Evolutionary conservation across 2,113 vertebrate genomes (phyloP), one percentile per base, ranked within the genome.

Genomic region (Anarhynchus alexandrinus): DNA sequence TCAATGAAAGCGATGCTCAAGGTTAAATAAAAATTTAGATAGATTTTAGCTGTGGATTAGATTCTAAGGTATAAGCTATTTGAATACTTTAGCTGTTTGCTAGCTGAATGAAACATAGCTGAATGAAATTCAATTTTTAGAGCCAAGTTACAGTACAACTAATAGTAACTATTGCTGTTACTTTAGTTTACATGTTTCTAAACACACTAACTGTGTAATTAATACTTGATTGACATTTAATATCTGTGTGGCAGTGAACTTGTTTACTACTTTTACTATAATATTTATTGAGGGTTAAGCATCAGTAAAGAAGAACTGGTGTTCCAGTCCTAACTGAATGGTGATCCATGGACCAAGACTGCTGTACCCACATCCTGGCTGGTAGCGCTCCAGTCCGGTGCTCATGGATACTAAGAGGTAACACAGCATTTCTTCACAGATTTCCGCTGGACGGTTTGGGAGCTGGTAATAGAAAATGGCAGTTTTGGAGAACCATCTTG

Each of bases 401-500:
- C 40, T n/a, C 27, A 5, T 5, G 30, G 70, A 14, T 16, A 29
- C 55, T 2, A 15, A 11, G 30, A 82, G 57, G 57, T 64, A 29
- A 52, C 36, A 4, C 27, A 11, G 11, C 16, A 11, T 58, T 22
- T 4, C 34, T n/a, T 38, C 43, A 9, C 0, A 0, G 8, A 36
- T 55, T 43, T n/a, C 2, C 3, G 3, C 1, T 1, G 40, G 17
- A 25, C 25, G 8, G 7, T 61, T 34, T 67, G 76, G 26, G 55
- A 64, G 21, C 5, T 62, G 57, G 12, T 16, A 17, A 36, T 12
- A 5, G 55, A 87, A 81, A 76, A 57, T 0, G 1, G 47, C 25
- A 6, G 12, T 34, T 70, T 77, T 30, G 30, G 17, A 34, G 62
- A 47, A 36, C 15, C 26, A 4, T 62, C 26, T 51, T 23, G 10